These are phyloP conservation scores for Ceyx erithaca DNA, from an alignment of 2,797 vertebrate genomes.

Conservation along the genomic window DNA sequence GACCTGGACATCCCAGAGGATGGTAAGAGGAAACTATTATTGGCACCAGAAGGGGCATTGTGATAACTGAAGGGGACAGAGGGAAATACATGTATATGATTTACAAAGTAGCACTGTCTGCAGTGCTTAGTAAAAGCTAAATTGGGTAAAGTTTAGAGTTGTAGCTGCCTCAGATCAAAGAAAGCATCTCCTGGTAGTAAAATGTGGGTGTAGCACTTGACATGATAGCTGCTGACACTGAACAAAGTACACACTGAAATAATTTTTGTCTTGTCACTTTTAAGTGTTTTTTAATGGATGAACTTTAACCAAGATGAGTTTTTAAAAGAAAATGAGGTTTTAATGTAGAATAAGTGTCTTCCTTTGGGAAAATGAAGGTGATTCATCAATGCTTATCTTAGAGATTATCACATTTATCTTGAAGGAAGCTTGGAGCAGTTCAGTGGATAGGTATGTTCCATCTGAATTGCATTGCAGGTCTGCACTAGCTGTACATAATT, in stretches of 20 bases:
- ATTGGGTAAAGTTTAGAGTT: not conserved
- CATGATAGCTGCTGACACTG: accelerated
- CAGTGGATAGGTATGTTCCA: not conserved
- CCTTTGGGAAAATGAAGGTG: not conserved
- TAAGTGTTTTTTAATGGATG: not conserved
- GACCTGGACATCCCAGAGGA: slow-evolving; percentile 91
- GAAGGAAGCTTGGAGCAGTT: not conserved
- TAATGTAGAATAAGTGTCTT: not conserved
- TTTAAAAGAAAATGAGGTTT: not conserved
- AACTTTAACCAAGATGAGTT: not conserved
- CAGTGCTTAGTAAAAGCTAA: not conserved
- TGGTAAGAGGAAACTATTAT: slow-evolving; percentile 78
- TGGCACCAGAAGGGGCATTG: accelerated
- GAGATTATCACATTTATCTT: not conserved
- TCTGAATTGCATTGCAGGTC: not conserved
- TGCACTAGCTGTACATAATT: not conserved
- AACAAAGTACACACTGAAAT: accelerated
- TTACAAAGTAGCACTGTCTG: not conserved
- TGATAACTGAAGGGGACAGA: not conserved
- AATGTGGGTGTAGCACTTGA: not conserved
- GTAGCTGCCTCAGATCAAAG: not conserved
- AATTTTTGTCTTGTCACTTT: not conserved
- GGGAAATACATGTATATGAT: accelerated
- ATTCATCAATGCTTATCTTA: not conserved
- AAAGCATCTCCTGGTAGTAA: not conserved